These are phyloP conservation scores for Chunga burmeisteri DNA, from an alignment of 2,113 vertebrate genomes.

Conservation along the genomic window DNA sequence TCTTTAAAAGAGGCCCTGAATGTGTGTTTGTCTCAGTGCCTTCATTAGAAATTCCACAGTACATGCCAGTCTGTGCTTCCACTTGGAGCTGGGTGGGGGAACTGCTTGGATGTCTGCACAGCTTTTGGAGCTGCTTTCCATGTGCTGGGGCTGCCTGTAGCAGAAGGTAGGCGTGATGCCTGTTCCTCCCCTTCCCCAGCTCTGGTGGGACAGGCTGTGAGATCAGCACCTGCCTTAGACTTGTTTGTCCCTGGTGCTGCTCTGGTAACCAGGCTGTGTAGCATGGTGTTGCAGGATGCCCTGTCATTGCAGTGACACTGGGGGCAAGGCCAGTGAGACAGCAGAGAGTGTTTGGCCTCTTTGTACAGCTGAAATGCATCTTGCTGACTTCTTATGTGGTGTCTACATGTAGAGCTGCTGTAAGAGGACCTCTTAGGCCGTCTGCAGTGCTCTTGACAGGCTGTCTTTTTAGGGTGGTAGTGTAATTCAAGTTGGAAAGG, in stretches of 20 bases:
- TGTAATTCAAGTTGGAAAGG: background rate
- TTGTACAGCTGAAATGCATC: background rate
- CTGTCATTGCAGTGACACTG: background rate
- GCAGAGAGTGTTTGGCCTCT: background rate
- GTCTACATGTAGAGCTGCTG: too few relatives aligned
- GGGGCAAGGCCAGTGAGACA: background rate
- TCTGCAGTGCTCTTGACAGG: background rate
- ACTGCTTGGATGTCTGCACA: accelerated
- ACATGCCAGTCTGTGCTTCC: accelerated
- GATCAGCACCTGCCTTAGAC: background rate
- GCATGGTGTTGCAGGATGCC: background rate
- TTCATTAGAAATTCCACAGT: background rate
- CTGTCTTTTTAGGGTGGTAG: background rate
- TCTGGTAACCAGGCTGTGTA: too few relatives aligned
- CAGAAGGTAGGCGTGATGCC: background rate
- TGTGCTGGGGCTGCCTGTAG: background rate
- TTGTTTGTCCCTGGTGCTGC: background rate
- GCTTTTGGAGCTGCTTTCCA: background rate
- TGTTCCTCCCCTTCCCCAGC: background rate
- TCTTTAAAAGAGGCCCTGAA: background rate
- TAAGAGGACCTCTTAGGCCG: background rate
- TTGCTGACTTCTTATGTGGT: accelerated
- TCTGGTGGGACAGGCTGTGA: background rate
- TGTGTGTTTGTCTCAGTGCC: background rate
- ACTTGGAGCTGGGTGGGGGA: background rate